These are phyloP conservation scores for Caracal caracal DNA, from an alignment of 2,113 vertebrate species.

Conservation along the genomic window DNA sequence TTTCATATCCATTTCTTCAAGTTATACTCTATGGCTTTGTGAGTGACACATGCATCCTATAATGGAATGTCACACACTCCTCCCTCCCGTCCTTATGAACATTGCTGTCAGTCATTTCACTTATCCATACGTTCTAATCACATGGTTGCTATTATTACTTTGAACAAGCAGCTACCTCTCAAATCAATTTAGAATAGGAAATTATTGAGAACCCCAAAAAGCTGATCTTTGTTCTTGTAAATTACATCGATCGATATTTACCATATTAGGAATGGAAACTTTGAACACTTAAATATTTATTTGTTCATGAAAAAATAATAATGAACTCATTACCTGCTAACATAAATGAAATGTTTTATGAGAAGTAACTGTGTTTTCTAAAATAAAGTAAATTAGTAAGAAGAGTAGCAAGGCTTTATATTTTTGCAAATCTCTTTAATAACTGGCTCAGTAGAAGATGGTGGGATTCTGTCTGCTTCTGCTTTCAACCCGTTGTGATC, in stretches of 20 bases:
- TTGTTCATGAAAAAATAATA: background rate
- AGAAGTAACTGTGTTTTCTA: background rate
- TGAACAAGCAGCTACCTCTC: background rate
- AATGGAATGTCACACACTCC: background rate
- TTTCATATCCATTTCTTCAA: background rate
- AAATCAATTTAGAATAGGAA: background rate
- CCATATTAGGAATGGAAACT: background rate
- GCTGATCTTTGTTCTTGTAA: background rate
- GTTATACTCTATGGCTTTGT: background rate
- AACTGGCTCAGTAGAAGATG: background rate
- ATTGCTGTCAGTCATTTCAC: background rate
- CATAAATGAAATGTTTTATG: background rate
- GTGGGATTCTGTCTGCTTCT: background rate
- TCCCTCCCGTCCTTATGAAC: background rate
- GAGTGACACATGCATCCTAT: background rate
- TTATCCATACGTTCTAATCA: background rate
- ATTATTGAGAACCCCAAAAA: background rate
- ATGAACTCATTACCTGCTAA: background rate
- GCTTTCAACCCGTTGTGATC: background rate
- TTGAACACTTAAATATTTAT: background rate
- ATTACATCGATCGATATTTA: background rate
- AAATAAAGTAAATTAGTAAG: background rate
- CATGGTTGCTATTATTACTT: background rate
- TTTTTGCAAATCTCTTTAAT: background rate
- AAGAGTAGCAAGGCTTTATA: background rate